Evolutionary conservation across 2,113 vertebrate species (phyloP).

Genomic region (Hassar affinis): DNA sequence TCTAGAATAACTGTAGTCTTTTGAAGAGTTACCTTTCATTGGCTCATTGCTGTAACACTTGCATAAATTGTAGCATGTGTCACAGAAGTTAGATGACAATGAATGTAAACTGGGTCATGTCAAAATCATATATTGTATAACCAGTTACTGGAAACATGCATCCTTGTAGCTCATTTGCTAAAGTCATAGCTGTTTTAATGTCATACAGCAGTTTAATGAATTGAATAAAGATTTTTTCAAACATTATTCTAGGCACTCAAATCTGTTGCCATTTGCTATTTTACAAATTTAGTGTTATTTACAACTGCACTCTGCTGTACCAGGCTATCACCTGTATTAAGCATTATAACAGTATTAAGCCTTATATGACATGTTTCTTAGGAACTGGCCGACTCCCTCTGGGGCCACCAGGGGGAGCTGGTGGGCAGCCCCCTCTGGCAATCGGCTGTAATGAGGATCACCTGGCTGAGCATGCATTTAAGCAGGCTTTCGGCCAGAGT

Average conservation of each 20-base stretch:
- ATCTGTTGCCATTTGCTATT: background rate
- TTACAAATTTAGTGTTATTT: background rate
- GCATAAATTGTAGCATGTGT: background rate
- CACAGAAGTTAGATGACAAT: background rate
- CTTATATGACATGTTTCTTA: too few species aligned
- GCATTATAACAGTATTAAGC: too few species aligned
- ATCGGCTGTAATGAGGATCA: too few species aligned
- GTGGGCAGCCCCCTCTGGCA: too few species aligned
- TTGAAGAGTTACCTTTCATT: background rate
- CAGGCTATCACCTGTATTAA: background rate
- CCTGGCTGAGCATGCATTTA: too few species aligned
- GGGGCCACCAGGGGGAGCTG: too few species aligned
- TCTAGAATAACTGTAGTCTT: background rate
- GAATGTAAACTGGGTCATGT: background rate
- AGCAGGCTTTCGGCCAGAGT: too few species aligned
- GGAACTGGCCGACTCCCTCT: too few species aligned
- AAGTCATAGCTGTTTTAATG: background rate
- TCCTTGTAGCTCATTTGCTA: background rate
- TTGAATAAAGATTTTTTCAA: background rate
- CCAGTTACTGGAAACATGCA: background rate
- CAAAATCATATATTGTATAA: background rate
- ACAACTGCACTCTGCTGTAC: background rate
- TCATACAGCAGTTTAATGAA: background rate
- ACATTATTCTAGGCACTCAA: background rate
- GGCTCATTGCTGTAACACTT: background rate